Conservation (phyloP, 2,888 invertebrate genomes). For the Cerastis rubricosa region DNA sequence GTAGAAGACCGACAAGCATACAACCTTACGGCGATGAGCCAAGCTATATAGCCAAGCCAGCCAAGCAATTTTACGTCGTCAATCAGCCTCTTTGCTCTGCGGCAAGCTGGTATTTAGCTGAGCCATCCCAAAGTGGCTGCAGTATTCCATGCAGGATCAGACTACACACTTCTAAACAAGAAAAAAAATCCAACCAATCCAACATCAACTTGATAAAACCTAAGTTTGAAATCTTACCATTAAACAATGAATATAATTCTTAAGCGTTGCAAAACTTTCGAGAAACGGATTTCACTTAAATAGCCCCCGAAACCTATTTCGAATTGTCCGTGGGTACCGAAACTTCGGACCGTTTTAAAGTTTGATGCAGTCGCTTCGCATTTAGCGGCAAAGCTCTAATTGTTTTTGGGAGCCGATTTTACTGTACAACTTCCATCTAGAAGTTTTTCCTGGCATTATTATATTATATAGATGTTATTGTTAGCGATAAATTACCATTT, state of each 20-base stretch:
- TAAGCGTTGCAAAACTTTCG: slow-evolving; percentile 64
- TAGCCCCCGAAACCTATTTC: slow-evolving; percentile 66
- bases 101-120: no score
- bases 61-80: no score
- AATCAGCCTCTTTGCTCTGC: no score
- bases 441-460: slow-evolving; percentile 47
- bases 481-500: no score
- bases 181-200: not conserved
- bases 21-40: no score
- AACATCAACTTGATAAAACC: slow-evolving; percentile 20
- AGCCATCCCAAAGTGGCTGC: no score
- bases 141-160: no score
- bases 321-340: slow-evolving; percentile 55
- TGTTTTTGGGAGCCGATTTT: slow-evolving; percentile 70
- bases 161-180: not conserved
- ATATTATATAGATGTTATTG: slow-evolving; percentile 27
- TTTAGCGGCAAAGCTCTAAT: slow-evolving; percentile 74
- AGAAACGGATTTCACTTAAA: slow-evolving; percentile 67
- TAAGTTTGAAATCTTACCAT: slow-evolving; percentile 45
- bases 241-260: slow-evolving; percentile 58
- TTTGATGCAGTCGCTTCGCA: slow-evolving; percentile 77
- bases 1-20: no score
- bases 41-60: no score
- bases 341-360: slow-evolving; percentile 76
- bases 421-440: slow-evolving; percentile 49